These are phyloP conservation scores for Rhinolophus ferrumequinum DNA, from an alignment of 2,113 vertebrate genomes.

Conservation along the genomic window DNA sequence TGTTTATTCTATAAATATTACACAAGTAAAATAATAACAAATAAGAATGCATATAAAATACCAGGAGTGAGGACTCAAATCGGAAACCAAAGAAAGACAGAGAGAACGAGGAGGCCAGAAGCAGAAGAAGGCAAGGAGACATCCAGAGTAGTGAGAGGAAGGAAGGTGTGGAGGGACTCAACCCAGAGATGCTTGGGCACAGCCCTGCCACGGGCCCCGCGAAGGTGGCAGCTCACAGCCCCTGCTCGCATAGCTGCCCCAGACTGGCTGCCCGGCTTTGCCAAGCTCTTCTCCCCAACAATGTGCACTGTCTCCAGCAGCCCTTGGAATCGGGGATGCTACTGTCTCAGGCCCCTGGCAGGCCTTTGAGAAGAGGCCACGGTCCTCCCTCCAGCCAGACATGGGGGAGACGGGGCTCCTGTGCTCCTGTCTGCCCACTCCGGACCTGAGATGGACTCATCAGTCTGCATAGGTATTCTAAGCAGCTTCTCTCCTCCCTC, in stretches of 20 bases:
- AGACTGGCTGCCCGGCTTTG: neutral
- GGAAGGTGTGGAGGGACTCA: neutral
- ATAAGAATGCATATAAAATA: neutral
- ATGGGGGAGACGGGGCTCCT: no score
- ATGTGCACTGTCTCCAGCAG: neutral
- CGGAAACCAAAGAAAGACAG: neutral
- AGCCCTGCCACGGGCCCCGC: neutral
- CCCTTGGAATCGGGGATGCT: neutral
- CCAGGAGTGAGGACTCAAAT: neutral
- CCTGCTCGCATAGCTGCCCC: neutral
- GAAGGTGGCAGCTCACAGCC: fast-evolving
- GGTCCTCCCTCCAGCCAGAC: neutral
- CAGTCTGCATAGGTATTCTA: neutral
- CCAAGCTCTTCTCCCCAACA: neutral
- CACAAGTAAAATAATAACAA: neutral
- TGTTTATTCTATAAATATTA: neutral
- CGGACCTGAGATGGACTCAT: neutral
- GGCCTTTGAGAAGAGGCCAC: neutral
- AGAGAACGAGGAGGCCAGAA: neutral
- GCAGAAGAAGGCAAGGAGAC: fast-evolving
- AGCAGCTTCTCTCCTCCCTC: neutral
- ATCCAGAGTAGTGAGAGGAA: fast-evolving
- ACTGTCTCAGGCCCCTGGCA: neutral
- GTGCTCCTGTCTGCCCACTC: neutral
- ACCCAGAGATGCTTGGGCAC: no score